Conservation (phyloP, 35 echinoderm and acorn worm genomes). For the Strongylocentrotus purpuratus region DNA sequence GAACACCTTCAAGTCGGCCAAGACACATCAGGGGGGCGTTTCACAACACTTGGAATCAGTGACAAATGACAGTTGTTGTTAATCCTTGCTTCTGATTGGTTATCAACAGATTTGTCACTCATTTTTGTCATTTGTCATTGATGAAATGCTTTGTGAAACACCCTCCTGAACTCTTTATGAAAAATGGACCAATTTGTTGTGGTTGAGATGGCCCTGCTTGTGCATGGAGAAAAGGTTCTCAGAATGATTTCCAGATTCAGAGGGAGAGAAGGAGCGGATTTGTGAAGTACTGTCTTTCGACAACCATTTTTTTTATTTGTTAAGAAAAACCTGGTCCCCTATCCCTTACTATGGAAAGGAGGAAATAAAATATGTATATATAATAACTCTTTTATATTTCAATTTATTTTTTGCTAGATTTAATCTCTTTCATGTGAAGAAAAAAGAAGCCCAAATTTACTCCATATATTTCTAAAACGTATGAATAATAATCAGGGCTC, state of each 20-base stretch:
- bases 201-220: too few species aligned
- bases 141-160: too few species aligned
- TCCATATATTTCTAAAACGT: background rate
- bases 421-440: background rate
- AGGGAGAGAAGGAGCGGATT: background rate
- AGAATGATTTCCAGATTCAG: background rate
- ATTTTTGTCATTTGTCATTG: too few species aligned
- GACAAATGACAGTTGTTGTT: too few species aligned
- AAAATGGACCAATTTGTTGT: too few species aligned
- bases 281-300: background rate
- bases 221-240: background rate
- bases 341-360: background rate
- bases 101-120: too few species aligned
- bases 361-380: background rate
- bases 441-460: background rate
- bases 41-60: too few species aligned
- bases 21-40: background rate
- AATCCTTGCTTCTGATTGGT: too few species aligned
- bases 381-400: background rate
- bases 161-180: too few species aligned
- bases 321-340: background rate
- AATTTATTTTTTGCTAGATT: background rate
- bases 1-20: background rate
- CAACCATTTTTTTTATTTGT: background rate
- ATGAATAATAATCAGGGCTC: too few species aligned